Base-by-base conservation (phyloP, 2,888 invertebrate species). In the Linyphia triangularis region DNA sequence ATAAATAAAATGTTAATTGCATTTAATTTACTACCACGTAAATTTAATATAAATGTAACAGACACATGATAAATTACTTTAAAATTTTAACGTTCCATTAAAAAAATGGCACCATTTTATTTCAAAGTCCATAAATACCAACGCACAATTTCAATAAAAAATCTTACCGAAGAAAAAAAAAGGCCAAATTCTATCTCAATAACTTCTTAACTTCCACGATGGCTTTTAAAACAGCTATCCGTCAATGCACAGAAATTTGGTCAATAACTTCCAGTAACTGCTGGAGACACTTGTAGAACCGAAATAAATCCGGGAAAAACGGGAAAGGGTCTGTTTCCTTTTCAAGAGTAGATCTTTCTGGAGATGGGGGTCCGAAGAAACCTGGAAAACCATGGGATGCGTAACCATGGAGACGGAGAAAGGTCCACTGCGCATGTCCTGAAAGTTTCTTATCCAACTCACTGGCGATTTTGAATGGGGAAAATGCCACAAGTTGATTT, bases 321-420 rank as follows among this genome's bases (percentile, higher is more conserved):
- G 24, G 40, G 40, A 61, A 63, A 33, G 2, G 16, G 28, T 61
- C 37, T 69, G 51, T 51, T 51, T 57, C 69, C 37, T 30, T 19
- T 24, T n/a, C 33, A 24, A 24, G 69, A 51, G 43, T 30, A 28
- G 51, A 43, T 22, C 9, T 69, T 57, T 69, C 73, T 67, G 65
- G 51, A 37, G 57, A 9, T 5, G 2, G 33, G 5, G 16, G 40
- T 33, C 5, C 33, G 65, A 26, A 22, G 57, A 77, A n/a, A 37
- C 30, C 10, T 16, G 43, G 69, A 57, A 69, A 28, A 40, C 28
- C 69, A 10, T 13, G 10, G 16, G 78, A 85, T 61, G 70, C 84
- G 40, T 85, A 16, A 7, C 78, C 78, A 78, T 79, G 63, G 78
- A 22, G 33, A 85, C 85, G 10, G 16, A 37, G 65, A 63, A 75